Base-by-base conservation (phyloP, 2,888 invertebrate species). In the Coelopa pilipes region DNA sequence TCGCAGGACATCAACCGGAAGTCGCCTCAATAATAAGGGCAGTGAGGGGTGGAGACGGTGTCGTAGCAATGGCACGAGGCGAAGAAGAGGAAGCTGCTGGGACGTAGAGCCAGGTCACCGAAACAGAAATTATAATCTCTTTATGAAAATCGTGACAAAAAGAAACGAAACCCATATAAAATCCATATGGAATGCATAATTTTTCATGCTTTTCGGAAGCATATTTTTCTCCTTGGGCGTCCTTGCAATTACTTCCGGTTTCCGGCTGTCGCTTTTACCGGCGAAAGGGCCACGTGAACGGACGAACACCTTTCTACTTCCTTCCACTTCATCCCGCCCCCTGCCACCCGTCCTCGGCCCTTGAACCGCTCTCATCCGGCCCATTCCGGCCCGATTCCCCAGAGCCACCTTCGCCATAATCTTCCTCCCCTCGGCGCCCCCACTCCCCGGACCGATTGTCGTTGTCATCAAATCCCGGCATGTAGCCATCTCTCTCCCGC, bases 1-100 rank as follows among this genome's bases (percentile, higher is more conserved):
- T 78, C 77, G 72, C 50, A 55, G 77, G 74, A 78, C 76, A 78
- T 77, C 75, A 74, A 34, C 65, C 74, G 66, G 47, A 66, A 72
- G 34, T 67, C 59, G 65, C 34, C 34, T 34, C 34, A 34, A 34
- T 34, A 34, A 34, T 34, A 34, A 34, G 2, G 34, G 7, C 34
- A 7, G 7, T 34, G 34, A 34, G 34, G 7, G 7, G 34, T 34
- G 34, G 49, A 70, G 24, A 21, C 15, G 21, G 50, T 66, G 24
- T 21, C 50, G 34, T 24, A n/a, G 24, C 19, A 21, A 66, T 49
- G 50, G 34, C 34, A 34, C 34, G 34, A 34, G 34, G n/a, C n/a
- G n/a, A 62, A 62, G 34, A 10, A 34, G 13, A 62, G 13, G 34
- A 7, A 34, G 34, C 7, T 7, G 7, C 7, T 34, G 34, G 4